Percentiles rank a stretch among this genome's conserved stretches.
phyloP scores from a whole-genome alignment of 2,113 vertebrate genomes.

The Actenoides lindsayi region DNA sequence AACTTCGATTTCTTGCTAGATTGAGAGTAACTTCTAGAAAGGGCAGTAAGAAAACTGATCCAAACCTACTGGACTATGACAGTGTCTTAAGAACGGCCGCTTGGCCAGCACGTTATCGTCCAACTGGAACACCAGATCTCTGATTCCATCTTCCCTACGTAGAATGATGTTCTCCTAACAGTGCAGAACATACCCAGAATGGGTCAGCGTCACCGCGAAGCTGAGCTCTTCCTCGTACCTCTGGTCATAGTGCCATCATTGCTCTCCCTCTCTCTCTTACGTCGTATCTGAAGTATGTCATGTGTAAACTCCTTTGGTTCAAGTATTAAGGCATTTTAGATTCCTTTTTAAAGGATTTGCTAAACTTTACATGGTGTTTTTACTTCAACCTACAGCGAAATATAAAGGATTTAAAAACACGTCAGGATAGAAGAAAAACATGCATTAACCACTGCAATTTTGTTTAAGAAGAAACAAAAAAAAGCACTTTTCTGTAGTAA shows the following conservation, averaged over 20 bases:
- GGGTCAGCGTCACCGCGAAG: background rate
- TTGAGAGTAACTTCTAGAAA: background rate
- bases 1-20: background rate
- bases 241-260: background rate
- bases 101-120: rapidly evolving
- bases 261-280: background rate
- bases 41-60: background rate
- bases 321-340: slow-evolving; percentile 83
- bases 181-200: background rate
- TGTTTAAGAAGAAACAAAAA: background rate
- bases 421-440: slow-evolving; percentile 69
- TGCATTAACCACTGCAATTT: slow-evolving; percentile 72
- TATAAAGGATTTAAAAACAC: slow-evolving; percentile 78
- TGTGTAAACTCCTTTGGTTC: slow-evolving; percentile 82
- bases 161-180: background rate
- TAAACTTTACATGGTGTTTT: slow-evolving; percentile 55
- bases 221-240: background rate
- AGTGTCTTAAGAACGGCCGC: background rate
- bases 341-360: slow-evolving; percentile 73
- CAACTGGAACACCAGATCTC: rapidly evolving
- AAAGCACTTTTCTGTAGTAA: slow-evolving; percentile 69
- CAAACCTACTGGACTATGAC: background rate
- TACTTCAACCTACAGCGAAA: slow-evolving; percentile 63
- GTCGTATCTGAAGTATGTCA: slow-evolving; percentile 6
- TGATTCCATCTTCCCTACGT: background rate